A percentile compares a stretch with the other conserved stretches of the same genome.
Evolutionary conservation across 2,888 invertebrate species (phyloP).

Genomic region (Dryocosmus kuriphilus): DNA sequence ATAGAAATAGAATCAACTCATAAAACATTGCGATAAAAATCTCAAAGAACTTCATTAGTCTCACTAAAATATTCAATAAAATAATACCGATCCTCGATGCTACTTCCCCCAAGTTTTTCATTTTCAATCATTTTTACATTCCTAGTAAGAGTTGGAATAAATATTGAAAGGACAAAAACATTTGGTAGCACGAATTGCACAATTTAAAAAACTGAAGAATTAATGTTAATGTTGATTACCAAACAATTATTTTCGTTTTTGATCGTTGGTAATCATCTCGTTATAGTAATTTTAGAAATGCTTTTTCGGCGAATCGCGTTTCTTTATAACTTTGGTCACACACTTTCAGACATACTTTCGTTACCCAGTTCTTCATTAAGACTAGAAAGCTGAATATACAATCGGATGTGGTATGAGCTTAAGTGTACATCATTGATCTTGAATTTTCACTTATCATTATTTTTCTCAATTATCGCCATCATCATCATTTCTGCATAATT

Average conservation of each 20-base stretch:
- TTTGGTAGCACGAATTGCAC: slow-evolving; percentile 14
- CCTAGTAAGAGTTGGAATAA: not conserved
- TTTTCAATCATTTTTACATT: not conserved
- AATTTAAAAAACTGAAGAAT: not conserved
- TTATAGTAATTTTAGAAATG: slow-evolving; percentile 5
- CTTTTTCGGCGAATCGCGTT: slow-evolving; percentile 62
- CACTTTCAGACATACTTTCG: slow-evolving; percentile 49
- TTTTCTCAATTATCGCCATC: no score
- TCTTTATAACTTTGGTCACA: slow-evolving; percentile 44
- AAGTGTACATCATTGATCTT: not conserved
- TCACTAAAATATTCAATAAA: not conserved
- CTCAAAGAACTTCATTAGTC: not conserved
- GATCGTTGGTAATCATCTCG: not conserved
- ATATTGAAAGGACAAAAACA: not conserved
- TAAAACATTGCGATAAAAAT: not conserved
- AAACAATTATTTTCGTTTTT: not conserved
- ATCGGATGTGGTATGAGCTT: slow-evolving; percentile 61
- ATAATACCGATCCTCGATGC: slow-evolving; percentile 9
- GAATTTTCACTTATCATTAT: no score
- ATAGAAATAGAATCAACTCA: not conserved
- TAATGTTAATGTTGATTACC: not conserved
- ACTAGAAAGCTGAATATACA: slow-evolving; percentile 72
- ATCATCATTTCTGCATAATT: no score
- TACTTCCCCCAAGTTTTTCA: slow-evolving; percentile 8
- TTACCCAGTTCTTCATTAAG: slow-evolving; percentile 63